phyloP scores from a whole-genome alignment of 2,113 vertebrate genomes.

The Nerophis lumbriciformis region DNA sequence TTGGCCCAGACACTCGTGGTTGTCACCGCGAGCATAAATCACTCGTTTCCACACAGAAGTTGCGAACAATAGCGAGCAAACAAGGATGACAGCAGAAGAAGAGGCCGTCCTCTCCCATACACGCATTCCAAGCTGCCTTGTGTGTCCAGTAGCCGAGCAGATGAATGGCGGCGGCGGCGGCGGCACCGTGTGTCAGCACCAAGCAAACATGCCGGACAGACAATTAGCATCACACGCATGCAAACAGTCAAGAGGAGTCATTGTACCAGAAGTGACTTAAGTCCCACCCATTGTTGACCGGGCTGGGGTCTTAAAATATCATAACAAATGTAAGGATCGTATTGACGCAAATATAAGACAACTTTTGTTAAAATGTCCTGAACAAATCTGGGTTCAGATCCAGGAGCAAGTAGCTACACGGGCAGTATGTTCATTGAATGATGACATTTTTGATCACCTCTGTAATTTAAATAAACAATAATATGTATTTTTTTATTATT shows the following conservation, averaged over 20 bases:
- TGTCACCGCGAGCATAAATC: constrained; percentile 57
- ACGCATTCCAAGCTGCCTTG: constrained; percentile 41
- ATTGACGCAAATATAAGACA: too few species aligned
- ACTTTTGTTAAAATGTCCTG: too few species aligned
- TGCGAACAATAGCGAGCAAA: constrained; percentile 60
- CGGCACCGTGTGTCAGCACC: constrained; percentile 34
- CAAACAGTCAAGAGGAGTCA: constrained; percentile 18
- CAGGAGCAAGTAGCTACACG: too few species aligned
- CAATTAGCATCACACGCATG: constrained; percentile 26
- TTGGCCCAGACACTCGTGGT: constrained; percentile 52
- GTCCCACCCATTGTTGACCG: not conserved
- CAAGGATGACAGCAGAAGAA: constrained; percentile 42
- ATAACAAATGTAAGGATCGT: too few species aligned
- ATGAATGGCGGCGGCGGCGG: constrained; percentile 36
- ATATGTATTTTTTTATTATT: too few species aligned
- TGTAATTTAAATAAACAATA: too few species aligned
- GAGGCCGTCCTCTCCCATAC: constrained; percentile 42
- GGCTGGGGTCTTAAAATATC: too few species aligned
- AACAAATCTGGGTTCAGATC: too few species aligned
- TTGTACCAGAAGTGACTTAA: constrained; percentile 2
- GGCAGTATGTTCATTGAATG: too few species aligned
- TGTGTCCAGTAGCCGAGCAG: constrained; percentile 42
- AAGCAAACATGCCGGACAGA: constrained; percentile 50
- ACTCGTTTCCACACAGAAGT: constrained; percentile 47
- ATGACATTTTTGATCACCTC: too few species aligned